Base-by-base conservation (phyloP, 2,888 invertebrate species). In the Epinotia ramella region DNA sequence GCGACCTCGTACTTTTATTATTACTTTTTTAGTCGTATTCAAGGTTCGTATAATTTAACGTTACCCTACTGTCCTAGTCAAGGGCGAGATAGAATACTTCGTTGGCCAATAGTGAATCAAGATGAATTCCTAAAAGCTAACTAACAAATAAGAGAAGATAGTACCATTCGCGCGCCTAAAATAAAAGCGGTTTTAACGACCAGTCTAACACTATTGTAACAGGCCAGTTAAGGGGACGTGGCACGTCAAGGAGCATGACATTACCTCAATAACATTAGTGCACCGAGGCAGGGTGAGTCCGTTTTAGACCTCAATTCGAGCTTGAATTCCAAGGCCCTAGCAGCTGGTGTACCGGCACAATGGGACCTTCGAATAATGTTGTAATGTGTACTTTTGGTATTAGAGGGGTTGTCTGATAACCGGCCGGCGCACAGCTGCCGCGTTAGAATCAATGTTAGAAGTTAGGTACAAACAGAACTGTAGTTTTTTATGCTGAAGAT, bases 271-370 rank as follows among this genome's bases (percentile, higher is more conserved):
- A 57, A 73, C 9, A 62, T 67, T 11, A 67, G 20, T 18, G 33
- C 59, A 53, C 16, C 49, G 65, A 49, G 44, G 24, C 69, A 49
- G 65, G 64, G 70, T 24, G 49, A 49, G 59, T 49, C 18, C 46
- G 64, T 6, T 65, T 60, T 24, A 44, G 56, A 63, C 33, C 56
- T 67, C 28, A 46, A 63, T 16, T 28, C 24, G 73, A 79, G 82
- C 78, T 77, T 72, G 73, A 78, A 72, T 76, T 73, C 68, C 77
- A 75, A 76, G 78, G 77, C 77, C 76, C 72, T 79, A 79, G 84
- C 86, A 87, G 86, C 86, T 86, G 87, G 83, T 84, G 79, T 79
- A 80, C 73, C 78, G 78, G 80, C 80, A 87, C 87, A 86, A 87
- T 84, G 80, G 81, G 77, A 81, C 79, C 80, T 81, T 77, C 79